Percentiles rank a stretch among this genome's conserved stretches.
Conservation (phyloP, 2,797 vertebrate genomes). For the Gymnothorax reevesii region DNA sequence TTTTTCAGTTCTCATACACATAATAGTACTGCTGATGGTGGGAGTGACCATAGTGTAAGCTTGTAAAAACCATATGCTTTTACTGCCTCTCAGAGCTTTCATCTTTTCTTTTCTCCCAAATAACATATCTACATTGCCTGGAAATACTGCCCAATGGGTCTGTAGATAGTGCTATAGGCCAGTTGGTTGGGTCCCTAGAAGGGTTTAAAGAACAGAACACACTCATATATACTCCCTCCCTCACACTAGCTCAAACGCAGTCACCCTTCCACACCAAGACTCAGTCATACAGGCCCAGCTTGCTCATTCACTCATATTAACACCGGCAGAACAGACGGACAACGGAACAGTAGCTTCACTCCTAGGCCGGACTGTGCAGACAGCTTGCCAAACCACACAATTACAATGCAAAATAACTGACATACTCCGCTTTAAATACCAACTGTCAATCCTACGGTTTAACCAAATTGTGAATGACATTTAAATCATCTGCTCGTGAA, state of each 20-base stretch:
- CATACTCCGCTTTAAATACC: constrained; percentile 51
- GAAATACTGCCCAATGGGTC: neutral
- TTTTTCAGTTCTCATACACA: constrained; percentile 56
- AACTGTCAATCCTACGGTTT: constrained; percentile 43
- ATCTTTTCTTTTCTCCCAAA: neutral
- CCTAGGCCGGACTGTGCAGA: neutral
- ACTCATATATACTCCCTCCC: neutral
- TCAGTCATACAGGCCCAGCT: neutral
- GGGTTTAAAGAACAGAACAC: neutral
- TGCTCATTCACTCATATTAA: neutral
- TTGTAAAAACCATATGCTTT: neutral
- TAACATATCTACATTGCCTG: neutral
- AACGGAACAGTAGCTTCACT: neutral
- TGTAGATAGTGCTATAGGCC: neutral
- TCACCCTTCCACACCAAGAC: neutral
- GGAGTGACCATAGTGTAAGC: constrained; percentile 65
- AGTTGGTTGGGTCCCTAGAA: neutral
- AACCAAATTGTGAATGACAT: constrained; percentile 54
- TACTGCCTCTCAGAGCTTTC: neutral
- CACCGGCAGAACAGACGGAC: neutral
- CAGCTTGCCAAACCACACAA: neutral
- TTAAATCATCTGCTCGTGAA: constrained; percentile 51
- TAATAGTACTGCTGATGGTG: constrained; percentile 75
- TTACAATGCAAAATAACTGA: constrained; percentile 10
- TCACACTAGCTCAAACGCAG: neutral